Conservation (phyloP, 1,140 invertebrate species). For the Drosophila obscura region DNA sequence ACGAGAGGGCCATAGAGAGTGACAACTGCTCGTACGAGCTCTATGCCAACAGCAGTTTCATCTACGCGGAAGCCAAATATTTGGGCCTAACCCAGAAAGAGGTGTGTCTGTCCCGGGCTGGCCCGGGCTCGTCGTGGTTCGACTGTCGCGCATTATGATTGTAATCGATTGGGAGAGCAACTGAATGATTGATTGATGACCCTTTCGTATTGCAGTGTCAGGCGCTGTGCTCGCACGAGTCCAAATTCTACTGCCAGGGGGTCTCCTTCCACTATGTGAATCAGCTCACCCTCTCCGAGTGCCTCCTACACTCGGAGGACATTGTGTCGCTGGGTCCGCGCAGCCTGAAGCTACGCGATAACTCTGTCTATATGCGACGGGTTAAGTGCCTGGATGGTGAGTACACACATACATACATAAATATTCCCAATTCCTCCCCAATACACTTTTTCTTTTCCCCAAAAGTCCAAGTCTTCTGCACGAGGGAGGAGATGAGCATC, state of each 20-base stretch:
- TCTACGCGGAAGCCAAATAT: constrained; percentile 80
- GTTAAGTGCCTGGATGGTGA: constrained; percentile 85
- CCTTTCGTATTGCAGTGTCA: constrained; percentile 68
- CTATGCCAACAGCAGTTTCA: constrained; percentile 81
- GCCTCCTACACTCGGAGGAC: constrained; percentile 85
- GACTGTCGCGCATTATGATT: constrained; percentile 63
- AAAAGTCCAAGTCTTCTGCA: constrained; percentile 86
- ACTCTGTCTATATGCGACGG: constrained; percentile 84
- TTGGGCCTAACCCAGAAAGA: constrained; percentile 81
- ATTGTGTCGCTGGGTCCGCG: constrained; percentile 84
- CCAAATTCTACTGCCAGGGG: constrained; percentile 80
- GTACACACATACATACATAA: constrained; percentile 10
- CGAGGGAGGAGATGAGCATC: constrained; percentile 85
- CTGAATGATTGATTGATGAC: constrained; percentile 70
- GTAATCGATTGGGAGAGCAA: constrained; percentile 54
- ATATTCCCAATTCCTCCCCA: no score
- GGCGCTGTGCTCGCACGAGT: constrained; percentile 71
- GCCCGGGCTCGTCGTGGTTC: constrained; percentile 32
- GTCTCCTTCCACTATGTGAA: constrained; percentile 70
- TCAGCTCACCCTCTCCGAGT: constrained; percentile 70
- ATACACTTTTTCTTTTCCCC: background rate
- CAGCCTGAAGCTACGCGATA: constrained; percentile 70
- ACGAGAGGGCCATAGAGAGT: constrained; percentile 71
- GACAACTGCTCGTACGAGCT: constrained; percentile 81
- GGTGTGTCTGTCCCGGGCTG: constrained; percentile 53